A percentile compares a stretch with the other conserved stretches of the same genome.
These are phyloP conservation scores for Dreissena rostriformis DNA, from an alignment of 1,140 invertebrate genomes.

Conservation along the genomic window DNA sequence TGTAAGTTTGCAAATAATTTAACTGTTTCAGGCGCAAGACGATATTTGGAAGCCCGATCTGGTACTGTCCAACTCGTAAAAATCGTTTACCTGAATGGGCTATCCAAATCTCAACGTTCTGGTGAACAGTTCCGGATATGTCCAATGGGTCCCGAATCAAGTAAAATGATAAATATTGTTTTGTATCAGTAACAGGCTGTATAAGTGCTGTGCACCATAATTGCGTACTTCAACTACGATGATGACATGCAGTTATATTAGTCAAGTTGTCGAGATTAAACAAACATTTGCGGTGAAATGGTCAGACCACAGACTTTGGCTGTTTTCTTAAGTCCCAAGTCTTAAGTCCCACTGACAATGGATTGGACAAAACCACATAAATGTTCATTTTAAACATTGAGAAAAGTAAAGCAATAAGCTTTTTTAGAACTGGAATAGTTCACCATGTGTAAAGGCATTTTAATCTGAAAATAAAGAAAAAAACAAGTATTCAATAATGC, in stretches of 20 bases:
- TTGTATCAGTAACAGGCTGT: background rate
- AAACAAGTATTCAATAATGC: no score
- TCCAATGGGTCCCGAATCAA: slow-evolving; percentile 22
- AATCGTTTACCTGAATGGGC: slow-evolving; percentile 43
- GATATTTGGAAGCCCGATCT: slow-evolving; percentile 57
- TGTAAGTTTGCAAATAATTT: no score
- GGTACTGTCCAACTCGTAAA: slow-evolving; percentile 39
- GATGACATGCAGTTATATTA: background rate
- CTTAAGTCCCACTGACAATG: background rate
- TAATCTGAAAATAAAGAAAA: no score
- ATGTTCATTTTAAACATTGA: no score
- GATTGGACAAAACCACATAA: no score
- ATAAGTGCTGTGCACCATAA: background rate
- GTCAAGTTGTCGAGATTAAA: background rate
- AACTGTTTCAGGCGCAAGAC: slow-evolving; percentile 43
- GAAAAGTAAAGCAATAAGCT: no score
- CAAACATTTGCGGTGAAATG: background rate
- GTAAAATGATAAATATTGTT: background rate
- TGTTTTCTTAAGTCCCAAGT: no score
- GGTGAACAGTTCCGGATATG: background rate
- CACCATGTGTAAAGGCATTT: no score
- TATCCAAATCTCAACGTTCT: slow-evolving; percentile 3
- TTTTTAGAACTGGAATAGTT: no score
- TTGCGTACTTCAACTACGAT: background rate
- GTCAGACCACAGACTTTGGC: background rate